Percentiles rank a stretch among this genome's conserved stretches.
Evolutionary conservation across 2,797 vertebrate genomes (phyloP).

Genomic region (Aldrovandia affinis): DNA sequence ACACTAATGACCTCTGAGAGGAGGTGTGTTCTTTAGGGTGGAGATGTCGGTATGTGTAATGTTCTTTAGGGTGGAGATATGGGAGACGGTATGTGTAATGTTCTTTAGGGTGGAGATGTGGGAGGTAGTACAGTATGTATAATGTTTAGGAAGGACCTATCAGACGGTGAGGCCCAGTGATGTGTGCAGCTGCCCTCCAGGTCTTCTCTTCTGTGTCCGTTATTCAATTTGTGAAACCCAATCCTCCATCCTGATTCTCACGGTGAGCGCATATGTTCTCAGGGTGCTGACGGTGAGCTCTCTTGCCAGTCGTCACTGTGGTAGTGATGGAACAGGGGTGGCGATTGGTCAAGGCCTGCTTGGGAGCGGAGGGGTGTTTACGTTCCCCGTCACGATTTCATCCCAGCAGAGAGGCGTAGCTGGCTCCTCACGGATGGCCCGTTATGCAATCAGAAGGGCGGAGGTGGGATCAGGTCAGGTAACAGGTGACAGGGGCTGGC

Average conservation of each 20-base stretch:
- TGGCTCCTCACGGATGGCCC: neutral
- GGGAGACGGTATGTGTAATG: constrained; percentile 1
- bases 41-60: no score
- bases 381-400: constrained; percentile 63
- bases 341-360: no score
- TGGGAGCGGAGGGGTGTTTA: no score
- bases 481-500: neutral
- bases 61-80: no score
- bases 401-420: constrained; percentile 39
- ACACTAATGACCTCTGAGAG: no score
- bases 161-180: neutral
- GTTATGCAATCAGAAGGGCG: neutral
- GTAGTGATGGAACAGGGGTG: no score
- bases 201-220: neutral
- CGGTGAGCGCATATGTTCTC: no score
- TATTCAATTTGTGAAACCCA: no score
- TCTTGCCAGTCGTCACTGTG: constrained; percentile 39
- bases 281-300: neutral
- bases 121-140: neutral
- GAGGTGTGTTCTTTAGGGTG: no score
- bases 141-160: neutral
- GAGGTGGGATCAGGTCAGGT: neutral
- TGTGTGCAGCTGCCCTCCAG: neutral
- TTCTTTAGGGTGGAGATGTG: neutral
- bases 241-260: no score